These are phyloP conservation scores for Uria aalge DNA, from an alignment of 2,113 vertebrate genomes.

Conservation along the genomic window DNA sequence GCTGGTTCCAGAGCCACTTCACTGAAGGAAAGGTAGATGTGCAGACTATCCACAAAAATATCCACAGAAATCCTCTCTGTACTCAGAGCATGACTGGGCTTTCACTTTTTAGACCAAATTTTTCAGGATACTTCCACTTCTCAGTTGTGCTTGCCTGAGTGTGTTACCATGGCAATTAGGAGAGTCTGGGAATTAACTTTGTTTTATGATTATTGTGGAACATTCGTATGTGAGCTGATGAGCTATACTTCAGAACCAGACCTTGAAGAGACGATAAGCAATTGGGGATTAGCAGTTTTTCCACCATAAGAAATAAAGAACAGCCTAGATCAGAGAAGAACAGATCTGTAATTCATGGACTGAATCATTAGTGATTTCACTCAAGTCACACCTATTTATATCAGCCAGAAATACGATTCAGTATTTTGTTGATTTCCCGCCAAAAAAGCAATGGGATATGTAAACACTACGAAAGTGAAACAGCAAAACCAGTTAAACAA, in stretches of 20 bases:
- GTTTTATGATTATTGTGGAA: background rate
- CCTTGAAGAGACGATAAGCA: background rate
- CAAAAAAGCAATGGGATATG: background rate
- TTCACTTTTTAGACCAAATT: background rate
- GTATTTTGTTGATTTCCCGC: background rate
- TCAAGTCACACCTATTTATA: background rate
- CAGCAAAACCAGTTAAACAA: background rate
- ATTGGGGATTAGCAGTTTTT: background rate
- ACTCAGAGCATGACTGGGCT: background rate
- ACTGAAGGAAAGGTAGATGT: background rate
- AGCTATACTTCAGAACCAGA: background rate
- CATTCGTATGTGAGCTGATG: background rate
- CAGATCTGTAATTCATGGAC: background rate
- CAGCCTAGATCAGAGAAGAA: background rate
- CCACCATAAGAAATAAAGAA: background rate
- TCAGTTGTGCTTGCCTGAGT: background rate
- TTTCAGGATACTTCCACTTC: background rate
- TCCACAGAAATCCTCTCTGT: background rate
- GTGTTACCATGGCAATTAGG: constrained; percentile 34
- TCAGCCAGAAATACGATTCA: background rate
- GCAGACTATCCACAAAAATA: background rate
- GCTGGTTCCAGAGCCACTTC: background rate
- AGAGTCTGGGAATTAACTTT: constrained; percentile 17
- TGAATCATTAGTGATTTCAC: background rate
- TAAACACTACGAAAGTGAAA: background rate